phyloP scores from a whole-genome alignment of 2,888 invertebrate species.

The Latrodectus hesperus region DNA sequence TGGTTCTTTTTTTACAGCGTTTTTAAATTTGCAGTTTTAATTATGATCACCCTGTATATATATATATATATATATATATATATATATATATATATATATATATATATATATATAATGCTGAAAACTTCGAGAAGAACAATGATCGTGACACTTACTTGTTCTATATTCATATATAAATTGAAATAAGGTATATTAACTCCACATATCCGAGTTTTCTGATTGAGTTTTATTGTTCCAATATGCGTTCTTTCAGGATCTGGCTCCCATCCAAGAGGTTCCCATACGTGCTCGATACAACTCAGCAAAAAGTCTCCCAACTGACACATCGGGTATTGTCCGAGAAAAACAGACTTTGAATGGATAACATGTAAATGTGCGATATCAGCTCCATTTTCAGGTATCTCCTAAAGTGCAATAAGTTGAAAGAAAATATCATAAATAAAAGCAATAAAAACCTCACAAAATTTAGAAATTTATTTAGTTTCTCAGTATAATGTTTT shows the following conservation, averaged over 20 bases:
- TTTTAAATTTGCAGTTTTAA: too few relatives aligned
- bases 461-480: too few relatives aligned
- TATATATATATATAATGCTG: neutral
- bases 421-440: too few relatives aligned
- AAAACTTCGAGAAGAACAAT: neutral
- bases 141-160: slow-evolving; percentile 78
- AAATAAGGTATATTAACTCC: slow-evolving; percentile 78
- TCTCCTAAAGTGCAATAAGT: slow-evolving; percentile 79
- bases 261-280: slow-evolving; percentile 80
- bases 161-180: slow-evolving; percentile 80
- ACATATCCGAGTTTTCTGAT: slow-evolving; percentile 81
- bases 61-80: neutral
- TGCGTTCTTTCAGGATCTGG: slow-evolving; percentile 78
- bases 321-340: slow-evolving; percentile 75
- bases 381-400: slow-evolving; percentile 93
- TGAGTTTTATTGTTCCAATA: slow-evolving; percentile 80
- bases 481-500: too few relatives aligned
- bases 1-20: too few relatives aligned
- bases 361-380: slow-evolving; percentile 86
- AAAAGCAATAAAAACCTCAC: too few relatives aligned
- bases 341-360: slow-evolving; percentile 81
- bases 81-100: neutral
- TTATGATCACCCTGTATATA: too few relatives aligned
- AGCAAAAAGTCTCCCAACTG: neutral
- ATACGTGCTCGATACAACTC: slow-evolving; percentile 78